phyloP scores from a whole-genome alignment of 2,797 vertebrate species.

The Chrosomus eos region DNA sequence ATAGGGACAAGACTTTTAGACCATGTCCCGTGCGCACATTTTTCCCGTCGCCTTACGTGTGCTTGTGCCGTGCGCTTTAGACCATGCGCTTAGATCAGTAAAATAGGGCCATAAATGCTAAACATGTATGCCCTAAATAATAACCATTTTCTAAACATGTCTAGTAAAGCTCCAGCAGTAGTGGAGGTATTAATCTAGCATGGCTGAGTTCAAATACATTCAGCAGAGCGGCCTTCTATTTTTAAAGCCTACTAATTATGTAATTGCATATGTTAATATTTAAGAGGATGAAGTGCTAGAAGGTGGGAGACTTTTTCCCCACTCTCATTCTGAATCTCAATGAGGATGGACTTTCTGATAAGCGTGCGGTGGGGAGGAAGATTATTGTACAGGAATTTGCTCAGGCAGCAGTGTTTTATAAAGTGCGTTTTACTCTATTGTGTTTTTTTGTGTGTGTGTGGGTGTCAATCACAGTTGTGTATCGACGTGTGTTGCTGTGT shows the following conservation, averaged over 20 bases:
- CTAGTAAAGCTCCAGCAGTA: background rate
- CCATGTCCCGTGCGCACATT: too few relatives aligned
- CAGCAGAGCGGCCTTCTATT: conserved; percentile 62
- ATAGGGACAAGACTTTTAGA: too few relatives aligned
- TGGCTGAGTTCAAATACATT: conserved; percentile 57
- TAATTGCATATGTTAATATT: conserved; percentile 73
- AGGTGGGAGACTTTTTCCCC: conserved; percentile 28
- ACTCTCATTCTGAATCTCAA: conserved; percentile 39
- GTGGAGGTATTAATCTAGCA: conserved; percentile 65
- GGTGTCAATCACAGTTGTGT: background rate
- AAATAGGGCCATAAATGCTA: too few relatives aligned
- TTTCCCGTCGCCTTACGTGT: too few relatives aligned
- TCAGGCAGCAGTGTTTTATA: conserved; percentile 7
- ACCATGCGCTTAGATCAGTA: too few relatives aligned
- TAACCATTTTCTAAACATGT: background rate
- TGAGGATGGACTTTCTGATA: conserved; percentile 41
- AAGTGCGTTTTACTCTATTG: conserved; percentile 1
- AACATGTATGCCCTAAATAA: too few relatives aligned
- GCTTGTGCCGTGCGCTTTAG: too few relatives aligned
- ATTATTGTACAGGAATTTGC: conserved; percentile 14
- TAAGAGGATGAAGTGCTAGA: conserved; percentile 55
- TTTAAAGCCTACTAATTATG: conserved; percentile 73
- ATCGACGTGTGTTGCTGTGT: background rate
- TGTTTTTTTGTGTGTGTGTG: background rate
- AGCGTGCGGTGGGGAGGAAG: background rate